Conservation (phyloP, 1,140 invertebrate genomes). For the Psilanteris sp. region DNA sequence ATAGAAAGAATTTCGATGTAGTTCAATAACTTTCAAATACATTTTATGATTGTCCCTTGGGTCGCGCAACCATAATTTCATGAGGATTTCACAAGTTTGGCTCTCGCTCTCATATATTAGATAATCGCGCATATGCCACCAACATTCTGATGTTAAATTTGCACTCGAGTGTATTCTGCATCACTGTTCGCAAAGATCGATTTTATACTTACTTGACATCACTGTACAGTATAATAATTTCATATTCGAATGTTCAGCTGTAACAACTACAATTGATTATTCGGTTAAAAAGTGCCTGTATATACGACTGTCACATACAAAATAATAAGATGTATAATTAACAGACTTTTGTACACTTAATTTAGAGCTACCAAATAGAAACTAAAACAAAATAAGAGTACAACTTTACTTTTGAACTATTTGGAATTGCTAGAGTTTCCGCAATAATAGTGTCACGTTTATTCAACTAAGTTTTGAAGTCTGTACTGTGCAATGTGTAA, state of each 20-base stretch:
- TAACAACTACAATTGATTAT: conserved; percentile 20
- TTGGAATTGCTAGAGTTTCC: conserved; percentile 25
- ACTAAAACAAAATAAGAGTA: conserved; percentile 38
- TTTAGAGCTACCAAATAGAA: conserved; percentile 10
- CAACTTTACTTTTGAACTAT: conserved; percentile 27
- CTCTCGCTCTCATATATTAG: conserved; percentile 34
- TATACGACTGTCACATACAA: no score
- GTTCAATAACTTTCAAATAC: conserved; percentile 43
- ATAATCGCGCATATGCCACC: conserved; percentile 35
- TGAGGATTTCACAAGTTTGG: conserved; percentile 45
- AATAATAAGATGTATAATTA: no score
- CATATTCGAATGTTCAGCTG: conserved; percentile 14
- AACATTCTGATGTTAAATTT: conserved; percentile 49
- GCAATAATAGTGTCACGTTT: conserved; percentile 32
- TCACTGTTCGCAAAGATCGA: conserved; percentile 34
- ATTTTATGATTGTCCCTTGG: conserved; percentile 35
- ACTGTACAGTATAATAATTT: conserved; percentile 28
- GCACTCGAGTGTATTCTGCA: conserved; percentile 20
- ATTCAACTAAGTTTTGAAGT: no score
- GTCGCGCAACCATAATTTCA: conserved; percentile 33
- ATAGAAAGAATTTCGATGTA: conserved; percentile 1
- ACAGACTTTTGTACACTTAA: conserved; percentile 2
- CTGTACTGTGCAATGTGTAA: no score
- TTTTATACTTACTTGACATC: conserved; percentile 41
- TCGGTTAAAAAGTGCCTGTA: background rate